Percentiles rank a stretch among this genome's conserved stretches.
Conservation (phyloP, 2,797 vertebrate genomes). For the Syngnathus rostellatus region DNA sequence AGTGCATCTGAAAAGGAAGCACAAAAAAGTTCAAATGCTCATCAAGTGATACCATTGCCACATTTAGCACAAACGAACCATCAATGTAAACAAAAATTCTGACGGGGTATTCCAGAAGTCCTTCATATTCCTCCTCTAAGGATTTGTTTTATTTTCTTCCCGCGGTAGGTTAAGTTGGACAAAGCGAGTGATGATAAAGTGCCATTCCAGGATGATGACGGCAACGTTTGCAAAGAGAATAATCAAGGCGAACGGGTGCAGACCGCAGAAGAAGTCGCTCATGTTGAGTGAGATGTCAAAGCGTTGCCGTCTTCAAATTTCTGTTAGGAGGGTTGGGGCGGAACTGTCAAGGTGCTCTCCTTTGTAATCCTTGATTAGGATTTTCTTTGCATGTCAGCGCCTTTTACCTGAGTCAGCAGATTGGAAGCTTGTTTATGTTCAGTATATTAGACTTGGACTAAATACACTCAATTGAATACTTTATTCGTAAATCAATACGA, state of each 20-base stretch:
- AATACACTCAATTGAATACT: too few species aligned
- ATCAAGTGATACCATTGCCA: slow-evolving; percentile 1
- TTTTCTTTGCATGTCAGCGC: slow-evolving; percentile 31
- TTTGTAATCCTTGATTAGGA: slow-evolving; percentile 52
- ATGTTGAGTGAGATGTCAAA: slow-evolving; percentile 26
- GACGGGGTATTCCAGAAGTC: slow-evolving; percentile 3
- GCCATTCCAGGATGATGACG: slow-evolving; percentile 56
- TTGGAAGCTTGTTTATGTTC: background rate
- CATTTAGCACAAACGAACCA: slow-evolving; percentile 15
- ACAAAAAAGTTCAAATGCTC: slow-evolving; percentile 23
- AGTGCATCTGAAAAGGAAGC: slow-evolving; percentile 36
- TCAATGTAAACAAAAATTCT: background rate
- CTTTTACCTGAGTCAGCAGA: slow-evolving; percentile 40
- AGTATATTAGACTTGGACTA: background rate
- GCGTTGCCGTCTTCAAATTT: slow-evolving; percentile 5
- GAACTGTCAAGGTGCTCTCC: slow-evolving; percentile 20
- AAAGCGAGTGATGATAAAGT: slow-evolving; percentile 40
- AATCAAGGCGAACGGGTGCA: slow-evolving; percentile 62
- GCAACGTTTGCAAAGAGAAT: slow-evolving; percentile 47
- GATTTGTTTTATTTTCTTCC: slow-evolving; percentile 3
- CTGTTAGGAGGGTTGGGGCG: slow-evolving; percentile 8
- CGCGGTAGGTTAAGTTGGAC: background rate
- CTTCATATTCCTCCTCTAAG: slow-evolving; percentile 17
- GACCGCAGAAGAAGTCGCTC: slow-evolving; percentile 41
- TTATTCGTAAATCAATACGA: background rate